These are phyloP conservation scores for Prorops nasuta DNA, from an alignment of 1,140 invertebrate genomes.

Conservation along the genomic window DNA sequence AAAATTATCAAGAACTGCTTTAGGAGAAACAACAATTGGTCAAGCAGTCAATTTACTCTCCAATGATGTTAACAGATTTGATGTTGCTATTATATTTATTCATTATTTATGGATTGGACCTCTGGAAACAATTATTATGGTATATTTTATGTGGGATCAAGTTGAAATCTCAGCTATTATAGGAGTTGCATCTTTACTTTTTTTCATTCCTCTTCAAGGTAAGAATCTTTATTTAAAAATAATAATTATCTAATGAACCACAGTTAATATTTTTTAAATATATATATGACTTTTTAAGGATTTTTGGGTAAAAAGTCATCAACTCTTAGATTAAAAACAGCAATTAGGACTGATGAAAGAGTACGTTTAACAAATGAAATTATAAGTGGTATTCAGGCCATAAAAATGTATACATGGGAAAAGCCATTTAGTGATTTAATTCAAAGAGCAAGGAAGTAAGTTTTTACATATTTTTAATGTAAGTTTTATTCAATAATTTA, in stretches of 20 bases:
- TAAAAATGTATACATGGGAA: constrained; percentile 87
- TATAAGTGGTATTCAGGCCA: constrained; percentile 72
- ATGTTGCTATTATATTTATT: constrained; percentile 49
- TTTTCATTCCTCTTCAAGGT: constrained; percentile 68
- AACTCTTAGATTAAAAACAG: constrained; percentile 65
- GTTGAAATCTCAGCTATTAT: constrained; percentile 61
- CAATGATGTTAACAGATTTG: constrained; percentile 70
- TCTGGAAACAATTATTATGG: constrained; percentile 64
- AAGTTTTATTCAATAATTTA: neutral
- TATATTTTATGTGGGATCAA: constrained; percentile 64
- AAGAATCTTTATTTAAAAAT: constrained; percentile 22
- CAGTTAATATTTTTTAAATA: neutral
- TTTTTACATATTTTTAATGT: constrained; percentile 43
- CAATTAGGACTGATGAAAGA: constrained; percentile 72
- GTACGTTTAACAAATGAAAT: constrained; percentile 84
- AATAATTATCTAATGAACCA: neutral
- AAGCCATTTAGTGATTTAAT: constrained; percentile 72
- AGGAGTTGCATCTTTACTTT: constrained; percentile 61
- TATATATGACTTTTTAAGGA: constrained; percentile 45
- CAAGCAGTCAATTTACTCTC: constrained; percentile 86
- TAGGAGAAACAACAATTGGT: constrained; percentile 69
- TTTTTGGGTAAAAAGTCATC: constrained; percentile 69
- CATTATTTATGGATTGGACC: constrained; percentile 76
- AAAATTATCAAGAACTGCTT: constrained; percentile 49
- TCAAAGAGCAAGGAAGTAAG: constrained; percentile 56